Percentiles rank a stretch among this genome's conserved stretches.
Conservation (phyloP, 2,113 vertebrate genomes). For the Macaca nemestrina region DNA sequence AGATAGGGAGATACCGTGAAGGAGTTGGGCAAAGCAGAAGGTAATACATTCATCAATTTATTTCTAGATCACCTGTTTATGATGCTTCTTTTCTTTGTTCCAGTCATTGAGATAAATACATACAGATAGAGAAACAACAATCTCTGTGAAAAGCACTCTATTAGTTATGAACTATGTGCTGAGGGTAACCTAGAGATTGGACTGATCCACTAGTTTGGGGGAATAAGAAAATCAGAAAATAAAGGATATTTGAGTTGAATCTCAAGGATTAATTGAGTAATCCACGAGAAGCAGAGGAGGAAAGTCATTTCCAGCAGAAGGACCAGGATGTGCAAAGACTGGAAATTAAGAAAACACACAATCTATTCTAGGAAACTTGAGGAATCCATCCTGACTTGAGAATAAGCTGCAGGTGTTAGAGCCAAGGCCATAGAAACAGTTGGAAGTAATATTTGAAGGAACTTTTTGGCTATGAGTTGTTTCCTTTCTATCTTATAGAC, state of each 20-base stretch:
- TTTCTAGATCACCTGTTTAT: background rate
- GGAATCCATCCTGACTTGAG: background rate
- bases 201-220: background rate
- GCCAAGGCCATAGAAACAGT: background rate
- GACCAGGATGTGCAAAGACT: background rate
- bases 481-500: background rate
- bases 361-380: background rate
- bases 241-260: background rate
- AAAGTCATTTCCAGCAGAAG: background rate
- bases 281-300: background rate
- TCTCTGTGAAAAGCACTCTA: background rate
- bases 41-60: background rate
- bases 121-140: background rate
- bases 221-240: background rate
- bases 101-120: background rate
- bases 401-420: background rate
- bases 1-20: background rate
- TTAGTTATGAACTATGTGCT: background rate
- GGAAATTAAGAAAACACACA: background rate
- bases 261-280: background rate
- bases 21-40: background rate
- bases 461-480: background rate
- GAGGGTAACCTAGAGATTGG: background rate
- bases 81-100: background rate
- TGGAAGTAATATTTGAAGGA: background rate